These are phyloP conservation scores for Neocrepidodera transversa DNA, from an alignment of 2,888 invertebrate genomes.

Conservation along the genomic window DNA sequence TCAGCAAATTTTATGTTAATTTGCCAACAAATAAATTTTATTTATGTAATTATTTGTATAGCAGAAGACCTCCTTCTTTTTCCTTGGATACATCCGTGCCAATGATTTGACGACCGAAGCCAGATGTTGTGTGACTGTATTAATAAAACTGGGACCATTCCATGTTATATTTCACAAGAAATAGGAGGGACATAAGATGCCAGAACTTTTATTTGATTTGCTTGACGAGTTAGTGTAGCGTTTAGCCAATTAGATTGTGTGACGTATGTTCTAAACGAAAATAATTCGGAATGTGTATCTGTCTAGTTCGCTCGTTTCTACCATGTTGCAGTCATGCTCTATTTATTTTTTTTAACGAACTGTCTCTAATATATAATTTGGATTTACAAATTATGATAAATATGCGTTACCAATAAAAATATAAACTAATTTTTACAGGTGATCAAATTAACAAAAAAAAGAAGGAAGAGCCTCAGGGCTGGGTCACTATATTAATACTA, in stretches of 20 bases:
- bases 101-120: slow-evolving; percentile 40
- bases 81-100: slow-evolving; percentile 13
- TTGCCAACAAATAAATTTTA: too few relatives aligned
- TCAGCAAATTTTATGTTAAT: too few relatives aligned
- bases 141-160: slow-evolving; percentile 30
- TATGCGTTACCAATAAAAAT: too few relatives aligned
- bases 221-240: slow-evolving; percentile 19
- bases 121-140: slow-evolving; percentile 45
- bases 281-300: slow-evolving; percentile 19
- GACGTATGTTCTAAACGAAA: slow-evolving; percentile 16
- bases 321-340: slow-evolving; percentile 23
- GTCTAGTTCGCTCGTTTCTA: not conserved
- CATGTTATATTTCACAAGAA: slow-evolving; percentile 26
- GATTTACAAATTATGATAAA: too few relatives aligned
- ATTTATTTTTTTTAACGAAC: slow-evolving; percentile 20
- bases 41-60: too few relatives aligned
- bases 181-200: slow-evolving; percentile 27
- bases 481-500: too few relatives aligned
- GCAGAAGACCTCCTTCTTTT: too few relatives aligned
- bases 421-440: too few relatives aligned
- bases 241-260: slow-evolving; percentile 27
- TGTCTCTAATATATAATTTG: slow-evolving; percentile 19
- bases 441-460: too few relatives aligned
- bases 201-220: slow-evolving; percentile 26
- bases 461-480: too few relatives aligned